Base-by-base conservation (phyloP, 2,888 invertebrate genomes). In the Eupelmus urozonus region DNA sequence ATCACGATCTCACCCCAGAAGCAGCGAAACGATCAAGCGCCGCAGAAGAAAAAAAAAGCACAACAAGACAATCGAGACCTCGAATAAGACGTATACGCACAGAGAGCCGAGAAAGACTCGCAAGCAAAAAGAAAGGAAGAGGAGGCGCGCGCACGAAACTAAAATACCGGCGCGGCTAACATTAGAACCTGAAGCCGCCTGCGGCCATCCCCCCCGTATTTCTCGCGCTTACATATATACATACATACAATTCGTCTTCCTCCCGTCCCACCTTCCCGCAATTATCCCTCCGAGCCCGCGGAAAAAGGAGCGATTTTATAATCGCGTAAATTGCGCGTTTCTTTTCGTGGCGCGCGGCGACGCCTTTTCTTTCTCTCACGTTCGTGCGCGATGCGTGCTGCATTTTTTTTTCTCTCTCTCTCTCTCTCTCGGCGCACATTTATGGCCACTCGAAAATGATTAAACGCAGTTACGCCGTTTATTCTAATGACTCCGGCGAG, bases 401-500 rank as follows among this genome's bases (percentile, higher is more conserved):
- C 29, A 3, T 57, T 5, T 23, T 2, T 27, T 40, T 45, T 7
- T 55, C 45, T 70, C 49, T 29, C 29, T 40, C 18, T 57, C 18
- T 62, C n/a, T 25, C 60, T 60, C 59, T 29, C 45, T 11, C 3
- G 3, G 29, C 2, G 18, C 18, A 53, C 69, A 49, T 62, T 60
- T 51, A 27, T 27, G 57, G n/a, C 34, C 66, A 20, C 40, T 51
- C 66, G 57, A 65, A 65, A 71, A 71, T 71, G 34, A 76, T 76
- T 71, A 76, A 76, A 77, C 66, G 66, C 62, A 66, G 53, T 71
- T 77, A 62, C 9, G 29, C 55, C 40, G 66, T 77, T 72, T 72
- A 62, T 77, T 72, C 66, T 77, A 72, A 77, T 62, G 62, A 60
- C 67, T 60, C 40, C 67, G 34, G 42, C 23, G 40, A 70, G 49